Percentiles rank a stretch among this genome's conserved stretches.
Conservation (phyloP, 2,888 invertebrate species). For the Malachius bipustulatus region DNA sequence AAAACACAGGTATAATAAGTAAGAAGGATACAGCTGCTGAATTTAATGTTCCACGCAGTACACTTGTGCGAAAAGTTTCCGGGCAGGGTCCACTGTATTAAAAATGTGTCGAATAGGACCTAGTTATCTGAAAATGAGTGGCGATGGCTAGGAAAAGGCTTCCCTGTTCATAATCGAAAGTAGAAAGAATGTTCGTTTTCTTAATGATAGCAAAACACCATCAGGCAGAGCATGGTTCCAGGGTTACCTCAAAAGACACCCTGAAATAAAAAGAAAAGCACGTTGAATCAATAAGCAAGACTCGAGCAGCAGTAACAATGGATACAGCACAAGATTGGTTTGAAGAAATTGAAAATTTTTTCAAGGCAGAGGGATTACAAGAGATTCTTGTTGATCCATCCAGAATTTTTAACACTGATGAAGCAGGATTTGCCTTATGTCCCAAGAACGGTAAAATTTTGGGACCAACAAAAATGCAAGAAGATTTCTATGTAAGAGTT, state of each 20-base stretch:
- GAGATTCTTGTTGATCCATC: slow-evolving; percentile 5
- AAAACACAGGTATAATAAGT: not conserved
- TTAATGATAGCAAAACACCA: slow-evolving; percentile 1
- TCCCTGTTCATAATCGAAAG: slow-evolving; percentile 4
- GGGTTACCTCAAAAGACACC: slow-evolving; percentile 3
- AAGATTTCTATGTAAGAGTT: slow-evolving; percentile 3
- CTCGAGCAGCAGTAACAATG: slow-evolving; percentile 2
- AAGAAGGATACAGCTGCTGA: slow-evolving; percentile 2
- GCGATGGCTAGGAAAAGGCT: slow-evolving; percentile 4
- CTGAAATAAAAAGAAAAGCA: slow-evolving; percentile 7
- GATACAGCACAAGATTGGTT: slow-evolving; percentile 4
- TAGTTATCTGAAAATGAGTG: slow-evolving; percentile 2
- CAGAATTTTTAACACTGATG: slow-evolving; percentile 5
- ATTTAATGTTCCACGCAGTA: slow-evolving; percentile 6
- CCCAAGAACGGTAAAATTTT: slow-evolving; percentile 6
- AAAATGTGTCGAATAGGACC: not conserved
- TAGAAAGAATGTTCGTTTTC: slow-evolving; percentile 3
- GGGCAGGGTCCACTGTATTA: slow-evolving; percentile 2
- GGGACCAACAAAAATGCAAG: slow-evolving; percentile 1
- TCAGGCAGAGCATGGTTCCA: slow-evolving; percentile 6
- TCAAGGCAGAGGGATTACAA: slow-evolving; percentile 2
- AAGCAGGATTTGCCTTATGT: too few relatives aligned
- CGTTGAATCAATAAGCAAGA: slow-evolving; percentile 4
- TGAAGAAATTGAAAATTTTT: slow-evolving; percentile 1
- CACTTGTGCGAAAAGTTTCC: slow-evolving; percentile 2